Evolutionary conservation across 2,888 invertebrate species (phyloP).

Genomic region (Steinernema hermaphroditum): DNA sequence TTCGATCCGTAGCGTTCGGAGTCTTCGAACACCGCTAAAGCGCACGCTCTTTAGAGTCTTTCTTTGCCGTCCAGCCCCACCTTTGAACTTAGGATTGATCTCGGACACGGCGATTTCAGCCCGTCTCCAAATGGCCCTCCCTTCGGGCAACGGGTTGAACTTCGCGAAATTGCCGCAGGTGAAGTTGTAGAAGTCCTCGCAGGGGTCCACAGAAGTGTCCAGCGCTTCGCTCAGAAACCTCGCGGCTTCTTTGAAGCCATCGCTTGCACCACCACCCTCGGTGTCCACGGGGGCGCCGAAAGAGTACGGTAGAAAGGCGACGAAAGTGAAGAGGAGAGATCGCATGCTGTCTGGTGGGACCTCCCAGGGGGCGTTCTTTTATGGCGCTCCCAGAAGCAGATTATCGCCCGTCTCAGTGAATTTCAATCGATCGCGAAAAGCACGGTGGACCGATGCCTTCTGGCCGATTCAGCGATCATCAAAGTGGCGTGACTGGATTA

Average conservation of each 20-base stretch:
- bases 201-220: not conserved
- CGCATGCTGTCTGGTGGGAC: not conserved
- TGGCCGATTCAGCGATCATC: too few species aligned
- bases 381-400: too few species aligned
- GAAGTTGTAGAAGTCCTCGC: conserved; percentile 3
- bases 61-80: too few species aligned
- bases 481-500: too few species aligned
- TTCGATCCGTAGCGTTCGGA: not conserved
- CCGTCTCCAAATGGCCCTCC: too few species aligned
- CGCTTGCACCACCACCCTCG: not conserved
- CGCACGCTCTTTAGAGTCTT: not conserved
- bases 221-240: not conserved
- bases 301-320: not conserved
- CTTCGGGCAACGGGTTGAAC: not conserved
- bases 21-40: not conserved
- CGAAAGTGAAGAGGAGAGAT: not conserved
- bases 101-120: not conserved
- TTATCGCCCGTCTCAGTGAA: too few species aligned
- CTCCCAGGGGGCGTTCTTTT: too few species aligned
- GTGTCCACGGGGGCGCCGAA: not conserved
- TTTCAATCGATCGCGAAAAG: too few species aligned
- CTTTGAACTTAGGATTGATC: not conserved
- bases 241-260: not conserved
- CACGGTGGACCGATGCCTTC: too few species aligned
- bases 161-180: not conserved